Evolutionary conservation across 2,888 invertebrate species (phyloP).

Genomic region (Formica aserva): DNA sequence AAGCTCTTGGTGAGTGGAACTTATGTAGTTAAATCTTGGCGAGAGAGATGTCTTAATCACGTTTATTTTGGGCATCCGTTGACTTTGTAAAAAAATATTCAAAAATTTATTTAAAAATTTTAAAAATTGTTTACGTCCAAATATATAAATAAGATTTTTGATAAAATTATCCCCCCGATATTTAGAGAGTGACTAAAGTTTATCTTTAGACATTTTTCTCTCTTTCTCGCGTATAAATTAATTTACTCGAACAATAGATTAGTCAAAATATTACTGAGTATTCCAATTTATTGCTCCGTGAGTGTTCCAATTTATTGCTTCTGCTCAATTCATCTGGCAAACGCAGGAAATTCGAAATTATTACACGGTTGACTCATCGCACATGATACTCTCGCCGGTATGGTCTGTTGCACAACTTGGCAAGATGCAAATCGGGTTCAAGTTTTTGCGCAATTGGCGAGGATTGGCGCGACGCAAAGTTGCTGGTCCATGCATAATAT

Average conservation of each 20-base stretch:
- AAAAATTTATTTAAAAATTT: not conserved
- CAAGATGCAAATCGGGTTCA: constrained; percentile 74
- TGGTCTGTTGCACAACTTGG: constrained; percentile 74
- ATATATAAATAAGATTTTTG: not conserved
- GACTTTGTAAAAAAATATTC: not conserved
- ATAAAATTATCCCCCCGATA: not conserved
- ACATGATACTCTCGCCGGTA: constrained; percentile 62
- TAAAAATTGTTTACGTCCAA: not conserved
- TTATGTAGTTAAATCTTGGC: not conserved
- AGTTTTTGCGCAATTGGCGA: constrained; percentile 72
- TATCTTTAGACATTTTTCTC: not conserved
- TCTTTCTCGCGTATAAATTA: not conserved
- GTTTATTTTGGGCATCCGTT: not conserved
- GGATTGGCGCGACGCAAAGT: constrained; percentile 20
- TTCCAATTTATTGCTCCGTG: constrained; percentile 11
- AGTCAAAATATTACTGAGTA: not conserved
- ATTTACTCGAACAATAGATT: not conserved
- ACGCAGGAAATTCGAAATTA: constrained; percentile 60
- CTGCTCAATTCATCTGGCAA: constrained; percentile 10
- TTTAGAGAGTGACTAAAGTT: not conserved
- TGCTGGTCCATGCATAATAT: constrained; percentile 5
- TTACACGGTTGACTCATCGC: constrained; percentile 64
- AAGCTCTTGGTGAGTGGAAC: constrained; percentile 93
- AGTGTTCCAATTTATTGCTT: constrained; percentile 22
- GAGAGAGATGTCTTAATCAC: not conserved